phyloP scores from a whole-genome alignment of 2,888 invertebrate species.

The Amblyjoppa fuscipennis region DNA sequence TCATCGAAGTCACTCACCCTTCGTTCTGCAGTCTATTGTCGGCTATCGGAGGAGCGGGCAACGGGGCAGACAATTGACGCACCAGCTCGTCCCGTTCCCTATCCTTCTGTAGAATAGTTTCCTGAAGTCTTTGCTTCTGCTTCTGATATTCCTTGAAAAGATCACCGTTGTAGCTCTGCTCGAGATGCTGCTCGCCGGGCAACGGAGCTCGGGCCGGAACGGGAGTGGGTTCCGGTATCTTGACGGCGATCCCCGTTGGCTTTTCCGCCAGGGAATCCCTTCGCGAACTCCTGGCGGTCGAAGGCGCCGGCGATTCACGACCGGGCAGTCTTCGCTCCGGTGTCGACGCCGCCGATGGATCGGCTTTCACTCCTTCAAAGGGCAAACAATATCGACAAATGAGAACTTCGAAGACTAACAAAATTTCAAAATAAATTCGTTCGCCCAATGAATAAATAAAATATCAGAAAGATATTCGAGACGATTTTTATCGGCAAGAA shows the following conservation, averaged over 20 bases:
- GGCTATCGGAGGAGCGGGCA: constrained; percentile 78
- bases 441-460: background rate
- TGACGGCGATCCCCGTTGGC: constrained; percentile 80
- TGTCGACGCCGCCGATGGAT: constrained; percentile 88
- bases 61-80: constrained; percentile 84
- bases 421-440: background rate
- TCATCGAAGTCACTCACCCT: constrained; percentile 83
- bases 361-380: constrained; percentile 77
- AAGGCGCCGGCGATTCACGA: constrained; percentile 89
- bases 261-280: constrained; percentile 88
- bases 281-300: constrained; percentile 90
- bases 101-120: constrained; percentile 86
- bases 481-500: too few relatives aligned
- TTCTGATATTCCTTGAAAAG: constrained; percentile 93
- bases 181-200: constrained; percentile 83
- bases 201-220: constrained; percentile 76
- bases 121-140: constrained; percentile 90
- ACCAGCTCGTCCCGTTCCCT: constrained; percentile 87
- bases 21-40: constrained; percentile 86
- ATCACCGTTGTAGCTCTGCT: constrained; percentile 88
- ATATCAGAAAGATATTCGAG: background rate
- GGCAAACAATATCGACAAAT: background rate
- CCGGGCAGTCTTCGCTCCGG: constrained; percentile 87
- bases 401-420: constrained; percentile 7
- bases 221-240: constrained; percentile 83